Evolutionary conservation across 2,888 invertebrate species (phyloP).

Genomic region (Drosophila flavopinicola): DNA sequence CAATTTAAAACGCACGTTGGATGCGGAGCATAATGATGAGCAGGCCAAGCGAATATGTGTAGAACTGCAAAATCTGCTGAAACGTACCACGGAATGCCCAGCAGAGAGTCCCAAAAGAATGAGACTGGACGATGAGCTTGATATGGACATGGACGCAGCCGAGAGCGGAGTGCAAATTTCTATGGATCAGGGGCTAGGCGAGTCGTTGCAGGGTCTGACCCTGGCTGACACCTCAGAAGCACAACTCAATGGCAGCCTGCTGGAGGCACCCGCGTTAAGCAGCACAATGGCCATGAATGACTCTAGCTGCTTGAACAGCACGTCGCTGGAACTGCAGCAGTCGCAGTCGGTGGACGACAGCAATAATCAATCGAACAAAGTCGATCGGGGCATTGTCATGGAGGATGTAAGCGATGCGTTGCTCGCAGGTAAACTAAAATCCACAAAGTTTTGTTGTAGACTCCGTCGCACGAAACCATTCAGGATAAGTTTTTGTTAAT

Average conservation of each 20-base stretch:
- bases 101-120: constrained; percentile 11
- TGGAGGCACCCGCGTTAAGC: constrained; percentile 21
- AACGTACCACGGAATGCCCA: neutral
- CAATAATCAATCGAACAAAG: constrained; percentile 18
- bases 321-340: constrained; percentile 10
- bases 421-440: constrained; percentile 58
- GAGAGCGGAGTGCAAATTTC: constrained; percentile 13
- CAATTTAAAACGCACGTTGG: neutral
- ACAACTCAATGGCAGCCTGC: constrained; percentile 10
- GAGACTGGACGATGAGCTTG: neutral
- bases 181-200: constrained; percentile 29
- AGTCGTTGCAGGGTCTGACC: constrained; percentile 9
- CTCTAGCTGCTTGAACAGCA: constrained; percentile 48
- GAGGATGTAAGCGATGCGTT: constrained; percentile 32
- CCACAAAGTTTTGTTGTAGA: neutral
- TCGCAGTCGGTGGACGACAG: constrained; percentile 4
- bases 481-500: constrained; percentile 68
- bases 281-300: constrained; percentile 44
- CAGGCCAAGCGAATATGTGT: constrained; percentile 20
- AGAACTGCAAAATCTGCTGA: constrained; percentile 1
- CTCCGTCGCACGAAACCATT: constrained; percentile 5
- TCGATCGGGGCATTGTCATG: constrained; percentile 57
- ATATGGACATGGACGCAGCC: neutral
- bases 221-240: constrained; percentile 6
- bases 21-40: neutral